Evolutionary conservation across 2,113 vertebrate species (phyloP), one percentile per base, ranked within the genome.

Genomic region (Phodopus roborovskii): DNA sequence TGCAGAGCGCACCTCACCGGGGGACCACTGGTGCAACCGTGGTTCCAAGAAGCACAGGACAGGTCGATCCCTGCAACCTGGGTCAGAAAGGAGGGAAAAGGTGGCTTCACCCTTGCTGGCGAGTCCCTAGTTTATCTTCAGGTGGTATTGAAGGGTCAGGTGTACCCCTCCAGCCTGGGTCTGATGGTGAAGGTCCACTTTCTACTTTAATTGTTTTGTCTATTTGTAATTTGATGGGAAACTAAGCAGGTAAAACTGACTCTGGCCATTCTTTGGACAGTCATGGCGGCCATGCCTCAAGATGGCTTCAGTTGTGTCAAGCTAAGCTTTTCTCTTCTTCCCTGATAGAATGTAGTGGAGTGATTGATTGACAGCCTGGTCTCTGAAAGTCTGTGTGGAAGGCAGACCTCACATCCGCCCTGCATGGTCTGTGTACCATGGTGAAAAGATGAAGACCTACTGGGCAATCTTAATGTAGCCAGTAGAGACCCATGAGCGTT

Each of bases 351-450:
- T 45, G 11, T 0, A 36, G 42, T 10, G 1, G 13, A 11, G n/a
- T 12, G 93, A 68, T 1, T 12, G 93, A 68, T 1, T 5, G 39
- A 13, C 8, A 26, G 77, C 62, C 22, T 26, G 60, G 66, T 24
- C 64, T 22, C 68, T 0, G 30, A 66, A 48, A 68, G 58, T 88
- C 39, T 42, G 7, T 10, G 20, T 81, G 45, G 88, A 84, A 83
- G 58, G 88, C 88, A 73, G 58, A n/a, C 5, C 17, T 33, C 90
- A 30, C 50, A 13, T 4, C 11, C 10, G 10, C 71, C 11, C 24
- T 1, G 3, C 4, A 0, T 6, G n/a, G 88, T 45, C 28, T 33
- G 13, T 6, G 33, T 20, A 39, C 26, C 6, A 26, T 1, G 56
- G 84, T 42, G 53, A 78, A 60, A 39, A 94, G 17, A 60, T 0